A percentile compares a stretch with the other conserved stretches of the same genome.
phyloP scores from a whole-genome alignment of 2,113 vertebrate species.

The Morone chrysops region DNA sequence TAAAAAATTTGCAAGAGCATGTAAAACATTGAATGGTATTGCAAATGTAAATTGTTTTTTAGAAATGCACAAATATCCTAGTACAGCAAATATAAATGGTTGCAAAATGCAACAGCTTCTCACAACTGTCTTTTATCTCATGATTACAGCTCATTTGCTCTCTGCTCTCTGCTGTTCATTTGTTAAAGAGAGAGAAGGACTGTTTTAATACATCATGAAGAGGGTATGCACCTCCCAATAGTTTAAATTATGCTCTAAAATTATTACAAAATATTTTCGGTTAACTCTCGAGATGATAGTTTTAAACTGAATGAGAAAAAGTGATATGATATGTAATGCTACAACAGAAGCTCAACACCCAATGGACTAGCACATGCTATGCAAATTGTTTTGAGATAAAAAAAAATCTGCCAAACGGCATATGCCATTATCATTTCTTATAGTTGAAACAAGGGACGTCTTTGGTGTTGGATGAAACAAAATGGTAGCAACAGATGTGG shows the following conservation, averaged over 20 bases:
- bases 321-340: slow-evolving; percentile 1
- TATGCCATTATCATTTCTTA: slow-evolving; percentile 81
- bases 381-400: slow-evolving; percentile 54
- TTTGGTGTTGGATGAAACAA: slow-evolving; percentile 75
- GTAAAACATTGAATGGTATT: neutral
- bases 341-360: slow-evolving; percentile 47
- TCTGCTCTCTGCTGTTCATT: neutral
- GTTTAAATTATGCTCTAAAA: neutral
- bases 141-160: neutral
- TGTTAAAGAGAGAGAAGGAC: neutral
- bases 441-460: slow-evolving; percentile 78
- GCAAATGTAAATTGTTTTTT: neutral
- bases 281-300: slow-evolving; percentile 15
- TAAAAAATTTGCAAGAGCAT: neutral
- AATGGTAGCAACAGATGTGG: slow-evolving; percentile 78
- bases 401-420: slow-evolving; percentile 59
- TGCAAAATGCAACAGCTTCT: neutral
- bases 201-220: neutral
- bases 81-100: too few relatives aligned
- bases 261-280: slow-evolving; percentile 17
- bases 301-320: slow-evolving; percentile 43
- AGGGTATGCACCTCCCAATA: neutral
- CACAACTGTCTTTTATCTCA: neutral
- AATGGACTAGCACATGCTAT: slow-evolving; percentile 48
- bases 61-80: too few relatives aligned